Evolutionary conservation across 2,113 vertebrate genomes (phyloP), one percentile per base, ranked within the genome.

Genomic region (Burhinus oedicnemus): DNA sequence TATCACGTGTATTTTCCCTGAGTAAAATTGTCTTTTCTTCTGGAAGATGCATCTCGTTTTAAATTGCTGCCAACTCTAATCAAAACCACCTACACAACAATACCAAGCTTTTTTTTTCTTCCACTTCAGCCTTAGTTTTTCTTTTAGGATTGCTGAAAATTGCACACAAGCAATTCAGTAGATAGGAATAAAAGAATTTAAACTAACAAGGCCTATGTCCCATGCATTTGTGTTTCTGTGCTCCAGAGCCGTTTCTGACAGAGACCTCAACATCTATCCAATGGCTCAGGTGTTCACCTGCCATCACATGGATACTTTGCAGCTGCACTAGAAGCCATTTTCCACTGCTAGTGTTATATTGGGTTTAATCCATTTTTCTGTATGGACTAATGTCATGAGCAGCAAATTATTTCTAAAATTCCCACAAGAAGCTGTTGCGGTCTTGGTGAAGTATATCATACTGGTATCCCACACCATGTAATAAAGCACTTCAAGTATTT

Each of bases 11-110:
- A 78, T 96, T 93, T 96, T 95, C 42, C 74, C n/a, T 93, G 69
- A 88, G 80, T 91, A 95, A 97, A 97, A 94, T 79, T 95, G 45
- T 62, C 94, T 95, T 97, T 97, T 97, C 87, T 97, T 97, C 89
- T 96, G 81, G 87, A 90, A 96, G 87, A 96, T 95, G 61, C 21
- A 90, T 95, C 77, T 90, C 52, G 17, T 97, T 96, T 97, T 72
- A 97, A 97, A 97, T 96, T 96, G 90, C 78, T 96, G 93, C 86
- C 68, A 93, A 19, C 23, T 95, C 68, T 93, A 96, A 96, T 96
- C 96, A 97, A 98, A 97, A 94, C 69, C 78, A 96, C 60, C 83
- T 93, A 96, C 70, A 40, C 77, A 96, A 77, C 71, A 97, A 93
- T 75, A 72, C 8, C 76, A 78, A 89, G 32, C 8, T 60, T 61